Conservation (phyloP, 1,140 invertebrate genomes). For the Mercenaria mercenaria region DNA sequence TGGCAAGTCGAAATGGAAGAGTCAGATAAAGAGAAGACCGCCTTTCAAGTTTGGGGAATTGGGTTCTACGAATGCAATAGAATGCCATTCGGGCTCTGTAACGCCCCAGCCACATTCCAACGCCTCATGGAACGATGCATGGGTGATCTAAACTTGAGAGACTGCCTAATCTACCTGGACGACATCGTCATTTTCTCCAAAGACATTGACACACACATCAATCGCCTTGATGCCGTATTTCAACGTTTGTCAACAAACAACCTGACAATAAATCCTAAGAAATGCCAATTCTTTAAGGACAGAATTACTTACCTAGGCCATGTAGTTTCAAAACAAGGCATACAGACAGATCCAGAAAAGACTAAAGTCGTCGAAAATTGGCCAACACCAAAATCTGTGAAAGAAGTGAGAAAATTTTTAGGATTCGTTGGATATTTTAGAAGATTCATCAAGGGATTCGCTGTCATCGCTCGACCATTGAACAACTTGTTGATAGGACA, state of each 20-base stretch:
- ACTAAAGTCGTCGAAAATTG: conserved; percentile 69
- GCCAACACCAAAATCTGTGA: conserved; percentile 72
- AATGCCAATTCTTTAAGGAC: conserved; percentile 10
- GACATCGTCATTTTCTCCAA: background rate
- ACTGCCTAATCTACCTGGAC: background rate
- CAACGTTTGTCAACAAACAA: background rate
- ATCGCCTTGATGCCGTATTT: background rate
- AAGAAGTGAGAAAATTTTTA: conserved; percentile 74
- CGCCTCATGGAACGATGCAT: conserved; percentile 85
- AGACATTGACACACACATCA: background rate
- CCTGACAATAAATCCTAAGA: conserved; percentile 18
- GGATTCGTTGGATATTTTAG: conserved; percentile 73
- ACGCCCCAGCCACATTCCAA: conserved; percentile 87
- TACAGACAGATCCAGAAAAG: conserved; percentile 71
- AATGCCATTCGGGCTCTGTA: conserved; percentile 86
- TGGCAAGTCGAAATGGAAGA: conserved; percentile 85
- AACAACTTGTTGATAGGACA: no score
- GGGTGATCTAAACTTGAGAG: conserved; percentile 9
- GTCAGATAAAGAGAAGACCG: conserved; percentile 54
- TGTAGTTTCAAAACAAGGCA: conserved; percentile 64
- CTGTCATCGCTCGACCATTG: background rate
- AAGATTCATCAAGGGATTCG: conserved; percentile 72
- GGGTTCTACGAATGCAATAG: conserved; percentile 59
- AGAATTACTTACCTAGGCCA: conserved; percentile 55
- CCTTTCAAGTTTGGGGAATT: conserved; percentile 61